Evolutionary conservation across 2,113 vertebrate species (phyloP), one percentile per base, ranked within the genome.

Genomic region (Junco hyemalis): DNA sequence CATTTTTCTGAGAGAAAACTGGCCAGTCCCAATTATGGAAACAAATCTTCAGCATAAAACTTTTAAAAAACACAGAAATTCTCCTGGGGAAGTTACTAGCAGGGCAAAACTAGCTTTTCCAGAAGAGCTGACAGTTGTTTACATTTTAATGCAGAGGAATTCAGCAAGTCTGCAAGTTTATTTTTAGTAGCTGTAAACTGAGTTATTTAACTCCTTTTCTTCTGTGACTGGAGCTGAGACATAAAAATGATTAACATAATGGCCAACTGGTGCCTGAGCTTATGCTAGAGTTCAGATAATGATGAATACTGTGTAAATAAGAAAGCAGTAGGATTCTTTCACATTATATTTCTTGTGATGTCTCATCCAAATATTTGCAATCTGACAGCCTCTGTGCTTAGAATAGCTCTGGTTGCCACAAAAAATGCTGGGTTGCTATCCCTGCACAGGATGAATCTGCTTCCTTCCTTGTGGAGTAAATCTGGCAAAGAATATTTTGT

Each of bases 111-210:
- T 95, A 79, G 96, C 84, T 97, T 95, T 94, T 98, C 94, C 91
- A 97, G 91, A 96, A 93, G 84, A 81, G 81, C 90, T 95, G 94
- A 96, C 86, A 96, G 95, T 95, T 97, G 97, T 97, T 98, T 97
- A 97, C 89, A 94, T 96, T 97, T 95, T 88, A 94, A 88, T 65
- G 72, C 73, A 24, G 29, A 94, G 61, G 92, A 96, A 97, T 95
- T 86, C 96, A 96, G 93, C 88, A 97, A 97, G 96, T 95, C 96
- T 97, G 90, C 90, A 89, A 89, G 93, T 96, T 96, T 98, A 98
- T 98, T 98, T 98, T 98, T 98, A 98, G 97, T 45, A 90, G 60
- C 51, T 93, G 91, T 94, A 97, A 97, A 97, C 86, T 74, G 63
- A 94, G 92, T 95, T 94, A 95, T 97, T 97, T 96, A 94, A 96